These are phyloP conservation scores for Tokudaia muenninki DNA, from an alignment of 2,797 vertebrate genomes.

Conservation along the genomic window DNA sequence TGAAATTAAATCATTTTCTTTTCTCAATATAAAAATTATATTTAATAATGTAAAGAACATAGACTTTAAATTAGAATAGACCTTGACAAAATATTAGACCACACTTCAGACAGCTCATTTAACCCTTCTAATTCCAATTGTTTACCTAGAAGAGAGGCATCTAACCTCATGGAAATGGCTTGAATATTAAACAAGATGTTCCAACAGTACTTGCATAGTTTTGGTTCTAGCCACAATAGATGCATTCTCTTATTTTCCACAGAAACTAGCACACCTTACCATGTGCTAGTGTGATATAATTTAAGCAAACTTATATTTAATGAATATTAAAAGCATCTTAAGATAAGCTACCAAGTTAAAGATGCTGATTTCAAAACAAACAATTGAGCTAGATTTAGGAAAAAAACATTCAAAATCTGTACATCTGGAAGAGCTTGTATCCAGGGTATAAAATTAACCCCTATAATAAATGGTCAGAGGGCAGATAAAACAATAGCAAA, in stretches of 20 bases:
- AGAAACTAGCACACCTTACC: not conserved
- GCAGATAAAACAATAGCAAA: not conserved
- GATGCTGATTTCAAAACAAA: constrained; percentile 15
- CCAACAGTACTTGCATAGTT: not conserved
- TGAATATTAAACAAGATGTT: not conserved
- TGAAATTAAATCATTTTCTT: constrained; percentile 62
- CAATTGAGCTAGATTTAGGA: not conserved
- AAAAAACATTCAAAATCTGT: not conserved
- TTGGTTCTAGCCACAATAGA: not conserved
- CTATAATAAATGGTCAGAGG: not conserved
- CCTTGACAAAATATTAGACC: not conserved
- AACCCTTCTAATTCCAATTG: not conserved
- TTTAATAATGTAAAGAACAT: not conserved
- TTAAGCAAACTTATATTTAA: not conserved
- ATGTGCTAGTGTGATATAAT: not conserved
- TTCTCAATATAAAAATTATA: constrained; percentile 39
- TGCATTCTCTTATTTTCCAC: not conserved
- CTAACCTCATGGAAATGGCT: not conserved
- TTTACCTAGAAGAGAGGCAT: not conserved
- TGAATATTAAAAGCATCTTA: not conserved
- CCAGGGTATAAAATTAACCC: not conserved
- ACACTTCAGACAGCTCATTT: not conserved
- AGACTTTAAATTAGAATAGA: constrained; percentile 42
- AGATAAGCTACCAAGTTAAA: not conserved
- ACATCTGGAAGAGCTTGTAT: not conserved